phyloP scores from a whole-genome alignment of 2,888 invertebrate species.

The Drosophila testacea region DNA sequence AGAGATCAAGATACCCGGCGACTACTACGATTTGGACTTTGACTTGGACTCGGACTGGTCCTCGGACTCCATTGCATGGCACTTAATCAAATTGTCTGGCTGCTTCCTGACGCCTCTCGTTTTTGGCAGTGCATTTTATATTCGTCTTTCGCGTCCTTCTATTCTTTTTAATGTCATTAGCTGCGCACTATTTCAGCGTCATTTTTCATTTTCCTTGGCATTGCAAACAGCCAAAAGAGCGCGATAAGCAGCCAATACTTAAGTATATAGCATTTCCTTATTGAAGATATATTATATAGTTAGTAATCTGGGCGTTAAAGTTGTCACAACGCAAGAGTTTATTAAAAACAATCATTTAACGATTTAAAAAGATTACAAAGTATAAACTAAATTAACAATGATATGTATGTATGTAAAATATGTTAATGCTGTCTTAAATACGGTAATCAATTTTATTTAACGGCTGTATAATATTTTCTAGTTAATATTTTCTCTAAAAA shows the following conservation, averaged over 20 bases:
- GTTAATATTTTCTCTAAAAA: no score
- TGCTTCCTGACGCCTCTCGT: constrained; percentile 32
- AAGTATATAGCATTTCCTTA: background rate
- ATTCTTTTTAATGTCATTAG: constrained; percentile 62
- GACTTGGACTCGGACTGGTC: background rate
- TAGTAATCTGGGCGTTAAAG: background rate
- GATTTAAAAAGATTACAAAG: background rate
- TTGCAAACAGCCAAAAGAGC: constrained; percentile 8
- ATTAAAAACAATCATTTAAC: background rate
- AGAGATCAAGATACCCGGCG: constrained; percentile 3
- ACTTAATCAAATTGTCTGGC: constrained; percentile 69
- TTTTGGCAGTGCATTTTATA: constrained; percentile 47
- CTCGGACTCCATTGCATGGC: constrained; percentile 36
- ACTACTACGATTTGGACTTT: background rate
- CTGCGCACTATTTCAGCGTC: constrained; percentile 43
- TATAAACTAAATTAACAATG: background rate
- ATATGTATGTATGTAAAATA: background rate
- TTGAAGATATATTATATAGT: constrained; percentile 1
- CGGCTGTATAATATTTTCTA: no score
- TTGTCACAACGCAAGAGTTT: background rate
- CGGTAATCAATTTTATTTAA: no score
- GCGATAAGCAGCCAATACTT: constrained; percentile 18
- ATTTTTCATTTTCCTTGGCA: constrained; percentile 64
- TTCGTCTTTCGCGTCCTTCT: background rate
- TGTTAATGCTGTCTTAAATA: no score